These are phyloP conservation scores for Mustela nigripes DNA, from an alignment of 2,113 vertebrate genomes.

Conservation along the genomic window DNA sequence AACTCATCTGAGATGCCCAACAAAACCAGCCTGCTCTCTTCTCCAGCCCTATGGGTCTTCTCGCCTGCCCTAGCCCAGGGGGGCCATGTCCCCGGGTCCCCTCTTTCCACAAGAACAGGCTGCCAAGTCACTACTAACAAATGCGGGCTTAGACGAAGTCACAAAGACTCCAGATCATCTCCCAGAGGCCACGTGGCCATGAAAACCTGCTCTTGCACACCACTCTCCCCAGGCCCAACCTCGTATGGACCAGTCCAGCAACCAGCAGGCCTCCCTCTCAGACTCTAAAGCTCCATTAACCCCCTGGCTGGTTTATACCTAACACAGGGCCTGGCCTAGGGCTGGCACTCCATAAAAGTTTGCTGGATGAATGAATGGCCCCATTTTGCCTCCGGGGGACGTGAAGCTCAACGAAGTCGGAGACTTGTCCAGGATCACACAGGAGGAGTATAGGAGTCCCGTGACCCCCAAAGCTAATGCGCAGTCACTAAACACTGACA, in stretches of 20 bases:
- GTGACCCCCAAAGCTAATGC: background rate
- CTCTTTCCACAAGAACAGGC: background rate
- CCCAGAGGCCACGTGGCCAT: background rate
- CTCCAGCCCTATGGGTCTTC: background rate
- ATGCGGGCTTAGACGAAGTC: background rate
- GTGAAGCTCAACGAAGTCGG: background rate
- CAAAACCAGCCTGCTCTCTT: background rate
- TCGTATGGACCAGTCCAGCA: no score
- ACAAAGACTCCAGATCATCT: background rate
- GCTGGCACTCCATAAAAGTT: background rate
- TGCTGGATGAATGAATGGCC: background rate
- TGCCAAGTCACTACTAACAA: background rate
- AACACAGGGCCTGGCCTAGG: background rate
- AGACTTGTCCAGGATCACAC: background rate
- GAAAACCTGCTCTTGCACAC: background rate
- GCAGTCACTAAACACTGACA: background rate
- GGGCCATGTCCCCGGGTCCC: background rate
- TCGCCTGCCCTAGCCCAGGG: background rate
- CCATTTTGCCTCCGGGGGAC: background rate
- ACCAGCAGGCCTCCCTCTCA: background rate
- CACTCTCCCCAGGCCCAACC: background rate
- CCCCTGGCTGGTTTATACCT: background rate
- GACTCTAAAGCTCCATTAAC: background rate
- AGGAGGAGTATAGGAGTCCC: no score
- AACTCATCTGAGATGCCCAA: conserved; percentile 16